Conservation (phyloP, 1,140 invertebrate species). For the Amyelois transitella region DNA sequence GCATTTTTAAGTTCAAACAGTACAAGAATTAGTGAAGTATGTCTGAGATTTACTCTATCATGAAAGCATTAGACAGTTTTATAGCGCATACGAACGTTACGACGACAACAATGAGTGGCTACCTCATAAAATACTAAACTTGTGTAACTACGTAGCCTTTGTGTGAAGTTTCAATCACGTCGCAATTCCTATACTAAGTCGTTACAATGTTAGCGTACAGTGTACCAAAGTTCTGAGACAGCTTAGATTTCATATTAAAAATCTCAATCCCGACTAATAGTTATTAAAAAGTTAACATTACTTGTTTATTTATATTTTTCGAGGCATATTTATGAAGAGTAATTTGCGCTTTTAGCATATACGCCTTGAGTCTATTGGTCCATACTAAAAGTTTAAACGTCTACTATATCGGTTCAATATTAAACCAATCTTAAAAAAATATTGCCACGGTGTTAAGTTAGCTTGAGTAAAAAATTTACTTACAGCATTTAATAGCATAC, state of each 20-base stretch:
- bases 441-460: too few species aligned
- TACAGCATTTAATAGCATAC: too few species aligned
- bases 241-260: neutral
- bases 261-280: too few species aligned
- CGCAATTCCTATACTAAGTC: conserved; percentile 14
- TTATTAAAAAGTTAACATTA: too few species aligned
- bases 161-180: conserved; percentile 32
- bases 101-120: conserved; percentile 32
- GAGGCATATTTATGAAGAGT: too few species aligned
- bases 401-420: too few species aligned
- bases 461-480: too few species aligned
- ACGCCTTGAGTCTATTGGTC: too few species aligned
- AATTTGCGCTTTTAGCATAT: too few species aligned
- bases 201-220: neutral
- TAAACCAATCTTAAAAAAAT: too few species aligned
- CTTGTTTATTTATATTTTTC: too few species aligned
- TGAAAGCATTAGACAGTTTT: conserved; percentile 32
- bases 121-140: conserved; percentile 39
- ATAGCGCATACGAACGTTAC: conserved; percentile 26
- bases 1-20: neutral
- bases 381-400: too few species aligned
- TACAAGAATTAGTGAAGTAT: conserved; percentile 6
- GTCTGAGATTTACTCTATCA: conserved; percentile 23
- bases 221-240: neutral
- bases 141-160: conserved; percentile 18